Evolutionary conservation across 2,797 vertebrate species (phyloP), one percentile per base, ranked within the genome.

Genomic region (Mycteria americana): DNA sequence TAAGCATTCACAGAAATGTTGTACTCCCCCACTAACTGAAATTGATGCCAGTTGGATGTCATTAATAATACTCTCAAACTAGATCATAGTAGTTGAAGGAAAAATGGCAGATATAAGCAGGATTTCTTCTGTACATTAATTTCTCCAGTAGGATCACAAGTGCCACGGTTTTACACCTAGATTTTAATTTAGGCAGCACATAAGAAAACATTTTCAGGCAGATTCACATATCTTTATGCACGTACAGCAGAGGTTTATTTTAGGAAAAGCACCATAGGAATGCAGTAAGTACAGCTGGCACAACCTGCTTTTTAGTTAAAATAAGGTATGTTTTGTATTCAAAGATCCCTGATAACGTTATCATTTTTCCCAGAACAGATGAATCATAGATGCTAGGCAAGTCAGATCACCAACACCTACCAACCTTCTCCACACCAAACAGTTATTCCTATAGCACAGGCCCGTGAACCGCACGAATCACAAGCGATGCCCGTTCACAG

Each of bases 331-430:
- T 12, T 91, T 89, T 89, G 46, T 37, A 56, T 65, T 89, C 64
- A 78, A 80, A 93, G 72, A 93, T 88, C 69, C 25, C 46, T 88
- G 73, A 90, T 90, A 92, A 91, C 14, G 23, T 65, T 85, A 94
- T 51, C 39, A 12, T 67, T 90, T 31, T 96, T 65, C 43, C 76
- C 69, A 90, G 59, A 94, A 69, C 28, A 60, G 69, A 88, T 86
- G 76, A 94, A 88, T 92, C 87, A 92, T 15, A 86, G 79, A 91
- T 73, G 60, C 41, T 80, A 79, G 50, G 85, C 80, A 89, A 84
- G 83, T 50, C 51, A 79, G 83, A 87, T 93, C 80, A 95, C 68
- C 73, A 53, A 85, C 50, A 78, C 51, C 56, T 75, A 92, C 65
- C 28, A 81, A 21, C 13, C 31, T 87, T 81, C 79, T 89, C 73